Base-by-base conservation (phyloP, 2,113 vertebrate genomes). In the Pelmatolapia mariae region DNA sequence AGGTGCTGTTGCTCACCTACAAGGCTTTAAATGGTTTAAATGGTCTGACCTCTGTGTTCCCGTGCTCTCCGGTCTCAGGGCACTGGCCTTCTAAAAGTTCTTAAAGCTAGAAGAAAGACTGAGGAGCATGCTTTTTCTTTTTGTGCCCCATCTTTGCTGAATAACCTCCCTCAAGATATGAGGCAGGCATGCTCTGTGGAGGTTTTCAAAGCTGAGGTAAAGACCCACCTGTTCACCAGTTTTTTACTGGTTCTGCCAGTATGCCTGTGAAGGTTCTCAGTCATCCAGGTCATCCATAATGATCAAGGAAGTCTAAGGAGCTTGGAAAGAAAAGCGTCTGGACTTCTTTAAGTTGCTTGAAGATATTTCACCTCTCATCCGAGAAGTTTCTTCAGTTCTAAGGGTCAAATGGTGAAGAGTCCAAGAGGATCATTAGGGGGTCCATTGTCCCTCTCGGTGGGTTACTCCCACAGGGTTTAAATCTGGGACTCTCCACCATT, bases 391-490 rank as follows among this genome's bases (percentile, higher is more conserved):
- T 56, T 56, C 6, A 56, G 53, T 56, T 56, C 22, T 56, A 56
- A 13, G 22, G 53, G 13, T 24, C 53, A 56, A 56, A 24, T 24
- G 53, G 53, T 4, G 4, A 11, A 13, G 53, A 56, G 4, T 54
- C n/a, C n/a, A n/a, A 24, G n/a, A 53, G 19, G 1, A 52, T n/a
- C 9, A 52, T 52, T 1, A 52, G 1, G 50, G 40, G 53, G 2
- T 18, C 47, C 1, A 1, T 56, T 24, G 11, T 13, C 22, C 2
- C 6, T 56, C 53, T 56, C 12, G 0, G 0, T 0, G 22, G 4
- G 53, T 1, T 0, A 24, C 22, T 56, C 22, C 53, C 53, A 56
- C 22, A 0, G 2, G 53, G 53, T 3, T 56, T 56, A 56, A 1
- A 56, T 56, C 24, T 57, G 4, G 24, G 56, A 29, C 29, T 29